Evolutionary conservation across 2,888 invertebrate genomes (phyloP).

Genomic region (Lepidochitona cinerea): DNA sequence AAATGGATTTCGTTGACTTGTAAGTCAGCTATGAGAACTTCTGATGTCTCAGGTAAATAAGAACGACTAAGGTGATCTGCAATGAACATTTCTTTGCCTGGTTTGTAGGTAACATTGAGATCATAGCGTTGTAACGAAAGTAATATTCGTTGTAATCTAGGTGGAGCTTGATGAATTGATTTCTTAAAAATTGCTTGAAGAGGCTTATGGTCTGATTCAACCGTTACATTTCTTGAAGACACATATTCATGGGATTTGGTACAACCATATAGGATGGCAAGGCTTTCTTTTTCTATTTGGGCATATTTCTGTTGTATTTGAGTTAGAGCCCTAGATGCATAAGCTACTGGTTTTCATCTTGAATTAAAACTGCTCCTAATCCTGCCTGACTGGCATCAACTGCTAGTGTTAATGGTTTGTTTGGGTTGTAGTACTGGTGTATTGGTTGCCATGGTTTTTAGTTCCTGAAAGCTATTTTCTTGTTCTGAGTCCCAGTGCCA

Average conservation of each 20-base stretch:
- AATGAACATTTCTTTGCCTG: no score
- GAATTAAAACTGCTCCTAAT: conserved; percentile 35
- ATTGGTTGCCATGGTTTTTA: no score
- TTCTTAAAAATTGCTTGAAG: not conserved
- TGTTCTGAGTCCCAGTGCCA: no score
- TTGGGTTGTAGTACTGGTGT: conserved; percentile 27
- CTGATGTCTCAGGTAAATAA: not conserved
- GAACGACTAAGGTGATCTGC: no score
- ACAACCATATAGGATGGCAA: not conserved
- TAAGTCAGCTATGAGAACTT: no score
- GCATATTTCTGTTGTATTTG: not conserved
- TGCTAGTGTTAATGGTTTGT: conserved; percentile 35
- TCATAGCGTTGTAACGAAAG: not conserved
- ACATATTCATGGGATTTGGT: not conserved
- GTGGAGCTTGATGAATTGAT: not conserved
- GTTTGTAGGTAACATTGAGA: no score
- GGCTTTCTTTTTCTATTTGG: not conserved
- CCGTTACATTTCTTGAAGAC: not conserved
- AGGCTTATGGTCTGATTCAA: not conserved
- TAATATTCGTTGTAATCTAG: no score
- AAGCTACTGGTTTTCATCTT: not conserved
- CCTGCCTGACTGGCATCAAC: conserved; percentile 40
- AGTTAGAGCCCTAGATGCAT: conserved; percentile 21
- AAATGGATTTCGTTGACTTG: no score
- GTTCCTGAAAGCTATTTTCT: no score